Conservation (phyloP, 2,797 vertebrate genomes). For the Gephyroberyx darwinii region DNA sequence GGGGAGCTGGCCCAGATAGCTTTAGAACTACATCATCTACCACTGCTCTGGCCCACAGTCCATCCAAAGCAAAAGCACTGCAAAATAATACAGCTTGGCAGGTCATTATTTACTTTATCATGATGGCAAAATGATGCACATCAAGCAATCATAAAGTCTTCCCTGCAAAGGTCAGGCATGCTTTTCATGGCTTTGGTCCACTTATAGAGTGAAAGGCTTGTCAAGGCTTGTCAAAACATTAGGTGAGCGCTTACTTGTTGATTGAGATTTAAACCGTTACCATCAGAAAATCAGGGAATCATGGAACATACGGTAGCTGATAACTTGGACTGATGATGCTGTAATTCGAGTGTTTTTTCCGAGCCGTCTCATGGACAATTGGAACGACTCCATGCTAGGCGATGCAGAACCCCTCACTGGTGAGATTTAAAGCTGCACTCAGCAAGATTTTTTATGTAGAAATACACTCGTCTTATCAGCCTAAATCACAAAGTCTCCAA, state of each 20-base stretch:
- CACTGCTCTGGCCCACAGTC: neutral
- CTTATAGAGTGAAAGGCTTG: neutral
- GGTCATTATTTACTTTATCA: neutral
- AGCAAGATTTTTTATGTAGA: no score
- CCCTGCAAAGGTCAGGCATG: neutral
- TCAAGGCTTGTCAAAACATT: no score
- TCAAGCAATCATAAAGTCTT: neutral
- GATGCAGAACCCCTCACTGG: no score
- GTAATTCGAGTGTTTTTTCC: no score
- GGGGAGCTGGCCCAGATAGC: slow-evolving; percentile 62
- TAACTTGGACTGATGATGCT: neutral
- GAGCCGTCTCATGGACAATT: no score
- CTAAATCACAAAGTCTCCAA: neutral
- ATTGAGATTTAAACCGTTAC: no score
- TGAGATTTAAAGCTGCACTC: no score
- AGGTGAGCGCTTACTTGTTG: no score
- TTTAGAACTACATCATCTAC: slow-evolving; percentile 30
- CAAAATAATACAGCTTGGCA: neutral
- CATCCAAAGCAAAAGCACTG: slow-evolving; percentile 8
- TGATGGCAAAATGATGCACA: neutral
- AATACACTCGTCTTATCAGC: no score
- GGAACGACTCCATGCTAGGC: no score
- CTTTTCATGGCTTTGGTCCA: slow-evolving; percentile 1
- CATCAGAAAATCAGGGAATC: neutral
- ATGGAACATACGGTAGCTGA: neutral